Evolutionary conservation across 1,140 invertebrate species (phyloP).

Genomic region (Drosophila lini): DNA sequence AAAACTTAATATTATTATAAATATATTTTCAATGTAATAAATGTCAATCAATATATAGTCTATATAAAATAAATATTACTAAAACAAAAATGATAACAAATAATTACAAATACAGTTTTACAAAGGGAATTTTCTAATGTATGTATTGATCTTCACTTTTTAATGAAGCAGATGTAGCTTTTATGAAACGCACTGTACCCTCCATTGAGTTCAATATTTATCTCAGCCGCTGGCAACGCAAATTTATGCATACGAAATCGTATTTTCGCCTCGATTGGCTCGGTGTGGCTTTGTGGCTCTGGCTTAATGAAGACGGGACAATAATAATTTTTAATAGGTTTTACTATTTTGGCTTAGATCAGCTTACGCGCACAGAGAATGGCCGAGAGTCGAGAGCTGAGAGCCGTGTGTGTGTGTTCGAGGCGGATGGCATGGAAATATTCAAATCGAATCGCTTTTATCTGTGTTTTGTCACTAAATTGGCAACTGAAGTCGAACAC

Average conservation of each 20-base stretch:
- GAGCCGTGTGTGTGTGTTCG: slow-evolving; percentile 21
- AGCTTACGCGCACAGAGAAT: slow-evolving; percentile 38
- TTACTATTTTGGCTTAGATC: slow-evolving; percentile 65
- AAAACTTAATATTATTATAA: no score
- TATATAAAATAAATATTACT: no score
- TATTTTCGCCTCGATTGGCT: slow-evolving; percentile 55
- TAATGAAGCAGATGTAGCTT: neutral
- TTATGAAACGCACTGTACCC: slow-evolving; percentile 15
- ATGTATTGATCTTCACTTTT: neutral
- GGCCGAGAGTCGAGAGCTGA: neutral
- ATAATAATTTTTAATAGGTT: slow-evolving; percentile 79
- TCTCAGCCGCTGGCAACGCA: slow-evolving; percentile 10
- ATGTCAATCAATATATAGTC: no score
- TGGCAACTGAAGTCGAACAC: slow-evolving; percentile 73
- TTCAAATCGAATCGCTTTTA: slow-evolving; percentile 77
- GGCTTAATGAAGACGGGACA: slow-evolving; percentile 70
- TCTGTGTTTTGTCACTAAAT: slow-evolving; percentile 75
- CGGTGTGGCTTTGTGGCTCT: slow-evolving; percentile 43
- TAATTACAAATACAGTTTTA: no score
- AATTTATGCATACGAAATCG: slow-evolving; percentile 75
- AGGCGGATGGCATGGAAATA: slow-evolving; percentile 54
- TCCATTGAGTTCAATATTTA: slow-evolving; percentile 36
- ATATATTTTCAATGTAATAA: no score
- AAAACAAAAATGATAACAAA: no score
- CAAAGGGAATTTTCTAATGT: no score